Percentiles rank a stretch among this genome's conserved stretches.
These are phyloP conservation scores for Sebastes umbrosus DNA, from an alignment of 2,797 vertebrate species.

Conservation along the genomic window DNA sequence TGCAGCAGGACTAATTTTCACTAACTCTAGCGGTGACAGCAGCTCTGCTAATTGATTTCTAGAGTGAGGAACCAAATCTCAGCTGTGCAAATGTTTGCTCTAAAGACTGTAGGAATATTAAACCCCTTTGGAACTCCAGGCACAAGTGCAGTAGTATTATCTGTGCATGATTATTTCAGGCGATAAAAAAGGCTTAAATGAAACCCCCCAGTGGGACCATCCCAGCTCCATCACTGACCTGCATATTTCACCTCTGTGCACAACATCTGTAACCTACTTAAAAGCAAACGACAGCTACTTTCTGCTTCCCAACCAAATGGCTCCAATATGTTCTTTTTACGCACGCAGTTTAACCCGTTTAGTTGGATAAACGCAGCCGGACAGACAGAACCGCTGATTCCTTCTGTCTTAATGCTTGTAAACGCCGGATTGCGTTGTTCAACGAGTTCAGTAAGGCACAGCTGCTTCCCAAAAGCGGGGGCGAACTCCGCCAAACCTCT, in stretches of 20 bases:
- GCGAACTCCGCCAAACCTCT: neutral
- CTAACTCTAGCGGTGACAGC: neutral
- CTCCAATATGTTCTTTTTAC: conserved; percentile 25
- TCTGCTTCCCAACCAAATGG: conserved; percentile 12
- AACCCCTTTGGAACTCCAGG: neutral
- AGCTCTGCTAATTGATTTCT: neutral
- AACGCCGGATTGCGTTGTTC: conserved; percentile 1
- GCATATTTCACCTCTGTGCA: conserved; percentile 34
- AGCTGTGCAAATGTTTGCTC: neutral
- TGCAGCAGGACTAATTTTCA: no score
- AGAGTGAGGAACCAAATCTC: neutral
- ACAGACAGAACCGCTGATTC: neutral
- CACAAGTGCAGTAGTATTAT: neutral
- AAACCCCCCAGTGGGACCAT: neutral
- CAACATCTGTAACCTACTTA: conserved; percentile 54
- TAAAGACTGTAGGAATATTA: neutral
- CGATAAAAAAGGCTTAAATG: neutral
- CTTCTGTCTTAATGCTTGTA: neutral
- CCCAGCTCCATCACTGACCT: conserved; percentile 13
- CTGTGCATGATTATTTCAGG: neutral
- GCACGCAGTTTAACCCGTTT: neutral
- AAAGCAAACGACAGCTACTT: neutral
- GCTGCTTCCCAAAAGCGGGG: neutral
- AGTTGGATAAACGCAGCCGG: neutral
- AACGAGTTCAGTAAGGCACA: conserved; percentile 5